Percentiles rank a stretch among this genome's conserved stretches.
Evolutionary conservation across 2,113 vertebrate species (phyloP).

Genomic region (Callipepla squamata): DNA sequence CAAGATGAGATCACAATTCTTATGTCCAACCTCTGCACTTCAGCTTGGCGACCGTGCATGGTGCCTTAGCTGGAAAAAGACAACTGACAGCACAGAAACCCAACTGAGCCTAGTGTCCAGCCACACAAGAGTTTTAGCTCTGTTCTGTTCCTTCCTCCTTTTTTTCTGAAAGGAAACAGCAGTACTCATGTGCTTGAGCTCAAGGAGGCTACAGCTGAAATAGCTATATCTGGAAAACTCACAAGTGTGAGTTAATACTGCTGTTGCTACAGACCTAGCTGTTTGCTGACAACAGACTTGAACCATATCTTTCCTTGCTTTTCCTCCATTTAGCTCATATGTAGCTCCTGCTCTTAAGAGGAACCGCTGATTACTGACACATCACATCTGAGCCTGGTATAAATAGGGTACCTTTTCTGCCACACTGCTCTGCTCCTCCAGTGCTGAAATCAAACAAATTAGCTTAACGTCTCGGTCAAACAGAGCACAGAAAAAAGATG

Average conservation of each 20-base stretch:
- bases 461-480: background rate
- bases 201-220: background rate
- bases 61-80: background rate
- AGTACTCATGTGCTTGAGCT: background rate
- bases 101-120: background rate
- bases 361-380: background rate
- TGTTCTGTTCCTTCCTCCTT: background rate
- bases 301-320: background rate
- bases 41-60: background rate
- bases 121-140: background rate
- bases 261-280: background rate
- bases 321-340: background rate
- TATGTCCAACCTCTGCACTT: background rate
- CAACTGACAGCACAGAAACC: too few species aligned
- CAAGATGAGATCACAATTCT: background rate
- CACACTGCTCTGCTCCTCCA: background rate
- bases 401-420: background rate
- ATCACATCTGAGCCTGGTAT: background rate
- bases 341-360: background rate
- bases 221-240: background rate
- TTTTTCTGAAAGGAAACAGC: background rate
- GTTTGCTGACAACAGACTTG: background rate
- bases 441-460: background rate
- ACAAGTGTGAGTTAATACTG: background rate
- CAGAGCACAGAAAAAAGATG: background rate